Conservation (phyloP, 2,888 invertebrate species). For the Nineta flava region DNA sequence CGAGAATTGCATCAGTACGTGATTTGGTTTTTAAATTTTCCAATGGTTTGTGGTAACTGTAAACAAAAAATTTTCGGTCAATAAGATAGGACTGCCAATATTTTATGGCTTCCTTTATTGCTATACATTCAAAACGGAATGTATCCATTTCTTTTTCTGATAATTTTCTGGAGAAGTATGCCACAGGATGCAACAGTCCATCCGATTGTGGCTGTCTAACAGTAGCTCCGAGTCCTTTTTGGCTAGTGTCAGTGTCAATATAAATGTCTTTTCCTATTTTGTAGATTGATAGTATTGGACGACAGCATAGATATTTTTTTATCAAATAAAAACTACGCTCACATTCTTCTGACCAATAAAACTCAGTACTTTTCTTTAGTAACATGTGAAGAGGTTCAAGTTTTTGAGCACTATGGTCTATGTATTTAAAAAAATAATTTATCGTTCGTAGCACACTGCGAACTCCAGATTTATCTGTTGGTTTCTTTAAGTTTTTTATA, state of each 20-base stretch:
- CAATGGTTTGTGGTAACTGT: constrained; percentile 7
- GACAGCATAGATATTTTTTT: constrained; percentile 5
- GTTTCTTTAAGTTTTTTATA: constrained; percentile 9
- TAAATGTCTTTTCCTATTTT: constrained; percentile 3
- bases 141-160: constrained; percentile 11
- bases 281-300: constrained; percentile 8
- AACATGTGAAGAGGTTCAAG: constrained; percentile 7
- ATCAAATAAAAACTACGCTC: neutral
- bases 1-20: too few relatives aligned
- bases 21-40: too few relatives aligned
- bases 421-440: neutral
- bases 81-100: constrained; percentile 15
- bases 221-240: constrained; percentile 12
- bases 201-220: constrained; percentile 12
- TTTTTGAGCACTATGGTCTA: neutral
- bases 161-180: constrained; percentile 13
- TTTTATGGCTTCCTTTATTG: constrained; percentile 14
- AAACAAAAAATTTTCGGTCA: constrained; percentile 4
- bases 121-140: constrained; percentile 13
- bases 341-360: constrained; percentile 6
- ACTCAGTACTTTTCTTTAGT: constrained; percentile 6
- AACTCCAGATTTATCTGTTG: neutral
- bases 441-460: neutral
- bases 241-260: constrained; percentile 12
- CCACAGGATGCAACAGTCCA: constrained; percentile 10